Percentiles rank a stretch among this genome's conserved stretches.
Conservation (phyloP, 1,140 invertebrate genomes). For the Pachypeltis micranthus region DNA sequence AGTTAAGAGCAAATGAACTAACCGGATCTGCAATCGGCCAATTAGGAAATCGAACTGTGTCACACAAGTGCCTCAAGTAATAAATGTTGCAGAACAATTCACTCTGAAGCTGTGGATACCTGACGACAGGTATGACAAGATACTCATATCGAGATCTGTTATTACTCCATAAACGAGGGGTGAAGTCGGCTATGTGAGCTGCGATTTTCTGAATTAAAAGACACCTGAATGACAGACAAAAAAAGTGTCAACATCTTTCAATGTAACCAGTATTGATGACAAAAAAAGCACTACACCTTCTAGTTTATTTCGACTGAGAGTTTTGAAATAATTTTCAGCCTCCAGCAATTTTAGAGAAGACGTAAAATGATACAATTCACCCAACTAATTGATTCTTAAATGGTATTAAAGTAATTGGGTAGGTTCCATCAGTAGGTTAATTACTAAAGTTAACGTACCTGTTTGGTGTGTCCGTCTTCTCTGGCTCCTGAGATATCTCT, state of each 20-base stretch:
- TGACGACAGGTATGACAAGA: constrained; percentile 87
- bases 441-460: no score
- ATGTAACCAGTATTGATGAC: constrained; percentile 4
- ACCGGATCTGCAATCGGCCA: constrained; percentile 97
- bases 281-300: no score
- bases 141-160: constrained; percentile 93
- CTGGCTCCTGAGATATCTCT: no score
- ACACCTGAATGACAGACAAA: constrained; percentile 43
- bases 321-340: no score
- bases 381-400: no score
- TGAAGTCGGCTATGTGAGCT: constrained; percentile 92
- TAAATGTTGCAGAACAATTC: constrained; percentile 99
- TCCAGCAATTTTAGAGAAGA: no score
- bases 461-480: no score
- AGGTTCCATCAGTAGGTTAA: no score
- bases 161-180: constrained; percentile 82
- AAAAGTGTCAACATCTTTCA: constrained; percentile 1
- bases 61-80: constrained; percentile 92
- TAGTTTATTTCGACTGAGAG: no score
- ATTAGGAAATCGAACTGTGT: constrained; percentile 78
- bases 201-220: constrained; percentile 95
- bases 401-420: no score
- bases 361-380: no score
- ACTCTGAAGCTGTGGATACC: constrained; percentile 87
- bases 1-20: constrained; percentile 31